Conservation (phyloP, 1,140 invertebrate genomes). For the Drosophila elegans region DNA sequence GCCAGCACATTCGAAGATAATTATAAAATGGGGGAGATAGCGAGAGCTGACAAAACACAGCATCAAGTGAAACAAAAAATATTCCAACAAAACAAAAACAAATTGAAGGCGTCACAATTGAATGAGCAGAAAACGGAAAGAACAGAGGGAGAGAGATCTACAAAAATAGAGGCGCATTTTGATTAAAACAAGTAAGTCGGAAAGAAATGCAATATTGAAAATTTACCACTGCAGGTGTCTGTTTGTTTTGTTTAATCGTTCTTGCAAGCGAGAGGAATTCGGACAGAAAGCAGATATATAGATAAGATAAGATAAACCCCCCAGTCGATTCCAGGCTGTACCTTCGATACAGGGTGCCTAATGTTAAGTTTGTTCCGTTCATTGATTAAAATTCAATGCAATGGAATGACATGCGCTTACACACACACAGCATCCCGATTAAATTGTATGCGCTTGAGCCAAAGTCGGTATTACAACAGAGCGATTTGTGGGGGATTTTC, state of each 20-base stretch:
- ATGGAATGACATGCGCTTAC: slow-evolving; percentile 6
- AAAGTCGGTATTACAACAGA: neutral
- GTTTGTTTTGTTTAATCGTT: slow-evolving; percentile 16
- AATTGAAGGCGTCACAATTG: slow-evolving; percentile 69
- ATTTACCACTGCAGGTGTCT: slow-evolving; percentile 32
- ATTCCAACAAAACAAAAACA: slow-evolving; percentile 48
- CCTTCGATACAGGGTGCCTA: slow-evolving; percentile 1
- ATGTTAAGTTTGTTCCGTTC: neutral
- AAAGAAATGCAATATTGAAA: slow-evolving; percentile 22
- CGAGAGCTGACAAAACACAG: slow-evolving; percentile 22
- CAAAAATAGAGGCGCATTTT: neutral
- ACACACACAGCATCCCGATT: slow-evolving; percentile 1
- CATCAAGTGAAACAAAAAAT: slow-evolving; percentile 17
- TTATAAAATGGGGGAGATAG: slow-evolving; percentile 46
- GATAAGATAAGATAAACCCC: slow-evolving; percentile 22
- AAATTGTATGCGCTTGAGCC: neutral
- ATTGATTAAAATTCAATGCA: slow-evolving; percentile 39
- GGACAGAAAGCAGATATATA: slow-evolving; percentile 1
- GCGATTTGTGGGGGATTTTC: neutral
- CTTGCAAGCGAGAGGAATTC: slow-evolving; percentile 5
- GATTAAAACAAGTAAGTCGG: slow-evolving; percentile 5
- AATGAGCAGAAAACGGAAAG: slow-evolving; percentile 28
- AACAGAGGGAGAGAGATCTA: slow-evolving; percentile 1
- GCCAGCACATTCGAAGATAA: slow-evolving; percentile 41
- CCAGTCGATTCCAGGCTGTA: slow-evolving; percentile 12